phyloP scores from a whole-genome alignment of 1,140 invertebrate species.

The Drosophila kohkoa region DNA sequence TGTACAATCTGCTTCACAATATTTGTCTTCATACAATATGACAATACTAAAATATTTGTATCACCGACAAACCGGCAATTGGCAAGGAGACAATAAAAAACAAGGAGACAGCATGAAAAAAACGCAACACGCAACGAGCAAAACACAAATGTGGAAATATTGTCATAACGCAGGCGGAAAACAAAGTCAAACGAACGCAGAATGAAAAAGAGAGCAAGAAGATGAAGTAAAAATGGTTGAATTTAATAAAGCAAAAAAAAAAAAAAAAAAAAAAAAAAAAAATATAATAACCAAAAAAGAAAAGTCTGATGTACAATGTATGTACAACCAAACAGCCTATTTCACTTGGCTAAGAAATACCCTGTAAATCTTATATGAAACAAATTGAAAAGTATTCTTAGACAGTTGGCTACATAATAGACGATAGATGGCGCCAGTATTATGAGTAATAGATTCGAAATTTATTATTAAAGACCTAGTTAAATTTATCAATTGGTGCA shows the following conservation, averaged over 20 bases:
- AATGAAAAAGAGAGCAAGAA: constrained; percentile 38
- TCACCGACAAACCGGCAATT: constrained; percentile 38
- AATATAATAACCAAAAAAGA: not conserved
- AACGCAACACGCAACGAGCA: constrained; percentile 54
- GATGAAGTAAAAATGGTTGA: constrained; percentile 31
- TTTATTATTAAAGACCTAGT: not conserved
- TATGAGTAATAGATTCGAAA: too few species aligned
- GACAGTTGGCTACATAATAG: too few species aligned
- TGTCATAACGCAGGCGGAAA: constrained; percentile 48
- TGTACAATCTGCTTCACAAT: constrained; percentile 36
- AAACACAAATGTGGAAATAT: constrained; percentile 62
- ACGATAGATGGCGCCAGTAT: too few species aligned
- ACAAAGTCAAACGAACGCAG: constrained; percentile 27
- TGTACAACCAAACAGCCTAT: not conserved
- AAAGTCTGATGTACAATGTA: not conserved
- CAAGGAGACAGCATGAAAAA: constrained; percentile 1
- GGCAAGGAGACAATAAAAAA: constrained; percentile 35
- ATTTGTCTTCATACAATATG: constrained; percentile 45
- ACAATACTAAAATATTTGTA: constrained; percentile 54
- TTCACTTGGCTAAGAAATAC: not conserved
- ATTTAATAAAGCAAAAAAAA: constrained; percentile 28
- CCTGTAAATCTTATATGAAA: not conserved
- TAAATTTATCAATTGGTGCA: not conserved
- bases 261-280: not conserved
- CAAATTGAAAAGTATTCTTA: not conserved